Percentiles rank a stretch among this genome's conserved stretches.
phyloP scores from a whole-genome alignment of 1,140 invertebrate species.

The Solenopsis fugax region DNA sequence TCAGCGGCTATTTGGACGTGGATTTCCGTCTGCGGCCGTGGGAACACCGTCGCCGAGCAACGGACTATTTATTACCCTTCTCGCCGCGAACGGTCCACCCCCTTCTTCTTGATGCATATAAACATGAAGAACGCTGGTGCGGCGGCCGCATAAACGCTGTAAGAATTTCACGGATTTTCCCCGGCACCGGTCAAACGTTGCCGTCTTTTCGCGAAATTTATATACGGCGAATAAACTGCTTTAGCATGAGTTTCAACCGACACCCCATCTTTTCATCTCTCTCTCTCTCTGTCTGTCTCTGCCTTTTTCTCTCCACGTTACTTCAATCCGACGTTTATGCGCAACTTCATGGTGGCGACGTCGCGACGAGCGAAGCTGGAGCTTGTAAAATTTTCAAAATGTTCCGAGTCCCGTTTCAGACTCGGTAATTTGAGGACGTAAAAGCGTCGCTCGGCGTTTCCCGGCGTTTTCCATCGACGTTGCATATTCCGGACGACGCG shows the following conservation, averaged over 20 bases:
- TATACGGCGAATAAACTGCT: slow-evolving; percentile 61
- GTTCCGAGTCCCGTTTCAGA: slow-evolving; percentile 28
- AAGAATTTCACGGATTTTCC: slow-evolving; percentile 66
- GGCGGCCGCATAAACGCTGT: slow-evolving; percentile 40
- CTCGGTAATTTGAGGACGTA: slow-evolving; percentile 63
- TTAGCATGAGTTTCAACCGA: slow-evolving; percentile 19
- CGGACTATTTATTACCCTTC: slow-evolving; percentile 73
- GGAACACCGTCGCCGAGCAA: slow-evolving; percentile 69
- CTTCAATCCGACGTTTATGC: slow-evolving; percentile 26
- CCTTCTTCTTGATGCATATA: slow-evolving; percentile 74
- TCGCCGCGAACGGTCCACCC: slow-evolving; percentile 52
- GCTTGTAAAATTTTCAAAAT: slow-evolving; percentile 50
- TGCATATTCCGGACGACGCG: slow-evolving; percentile 51
- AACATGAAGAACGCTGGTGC: slow-evolving; percentile 74
- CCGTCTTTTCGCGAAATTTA: slow-evolving; percentile 48
- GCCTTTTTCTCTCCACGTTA: background rate
- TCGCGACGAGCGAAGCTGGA: background rate
- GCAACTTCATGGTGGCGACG: background rate
- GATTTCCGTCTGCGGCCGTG: slow-evolving; percentile 39
- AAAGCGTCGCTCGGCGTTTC: slow-evolving; percentile 57
- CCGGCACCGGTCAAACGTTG: slow-evolving; percentile 40
- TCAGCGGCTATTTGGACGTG: slow-evolving; percentile 71
- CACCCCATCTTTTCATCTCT: background rate
- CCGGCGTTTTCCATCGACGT: slow-evolving; percentile 39
- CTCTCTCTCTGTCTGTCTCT: background rate